Evolutionary conservation across 2,888 invertebrate genomes (phyloP).

Genomic region (Drosophila vallismaia): DNA sequence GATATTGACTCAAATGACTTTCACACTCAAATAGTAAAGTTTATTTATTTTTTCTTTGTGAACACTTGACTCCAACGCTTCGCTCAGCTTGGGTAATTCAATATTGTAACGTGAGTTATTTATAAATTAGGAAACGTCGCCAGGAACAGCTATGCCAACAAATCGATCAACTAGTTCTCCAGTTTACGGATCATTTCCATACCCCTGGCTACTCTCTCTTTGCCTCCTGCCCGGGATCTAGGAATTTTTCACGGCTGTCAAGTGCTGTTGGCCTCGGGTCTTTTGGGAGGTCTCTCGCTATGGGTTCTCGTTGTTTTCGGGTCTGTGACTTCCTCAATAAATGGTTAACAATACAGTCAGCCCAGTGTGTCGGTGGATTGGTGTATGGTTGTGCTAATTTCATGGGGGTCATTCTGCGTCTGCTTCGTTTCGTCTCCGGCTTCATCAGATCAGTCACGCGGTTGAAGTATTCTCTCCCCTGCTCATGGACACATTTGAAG

Average conservation of each 20-base stretch:
- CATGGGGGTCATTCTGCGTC: slow-evolving; percentile 27
- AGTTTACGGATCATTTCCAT: slow-evolving; percentile 30
- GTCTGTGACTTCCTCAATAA: slow-evolving; percentile 44
- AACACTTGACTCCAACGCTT: slow-evolving; percentile 31
- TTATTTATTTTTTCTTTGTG: slow-evolving; percentile 26
- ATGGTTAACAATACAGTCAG: slow-evolving; percentile 20
- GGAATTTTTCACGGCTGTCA: slow-evolving; percentile 44
- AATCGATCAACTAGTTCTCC: slow-evolving; percentile 42
- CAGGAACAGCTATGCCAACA: slow-evolving; percentile 47
- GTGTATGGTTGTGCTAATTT: slow-evolving; percentile 28
- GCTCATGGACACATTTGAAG: slow-evolving; percentile 64
- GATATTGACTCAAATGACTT: slow-evolving; percentile 55
- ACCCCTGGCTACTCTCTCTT: slow-evolving; percentile 8
- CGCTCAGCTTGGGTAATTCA: slow-evolving; percentile 21
- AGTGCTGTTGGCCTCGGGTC: slow-evolving; percentile 32
- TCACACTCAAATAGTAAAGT: slow-evolving; percentile 47
- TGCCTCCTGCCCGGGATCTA: neutral
- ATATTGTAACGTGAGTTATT: slow-evolving; percentile 43
- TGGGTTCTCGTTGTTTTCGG: slow-evolving; percentile 19
- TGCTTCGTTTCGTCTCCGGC: neutral
- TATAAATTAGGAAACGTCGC: slow-evolving; percentile 45
- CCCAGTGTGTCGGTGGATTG: slow-evolving; percentile 3
- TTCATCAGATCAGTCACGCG: slow-evolving; percentile 31
- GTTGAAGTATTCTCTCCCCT: slow-evolving; percentile 47
- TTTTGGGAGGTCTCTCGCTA: slow-evolving; percentile 1